Conservation (phyloP, 2,888 invertebrate genomes). For the Thelaira solivaga region DNA sequence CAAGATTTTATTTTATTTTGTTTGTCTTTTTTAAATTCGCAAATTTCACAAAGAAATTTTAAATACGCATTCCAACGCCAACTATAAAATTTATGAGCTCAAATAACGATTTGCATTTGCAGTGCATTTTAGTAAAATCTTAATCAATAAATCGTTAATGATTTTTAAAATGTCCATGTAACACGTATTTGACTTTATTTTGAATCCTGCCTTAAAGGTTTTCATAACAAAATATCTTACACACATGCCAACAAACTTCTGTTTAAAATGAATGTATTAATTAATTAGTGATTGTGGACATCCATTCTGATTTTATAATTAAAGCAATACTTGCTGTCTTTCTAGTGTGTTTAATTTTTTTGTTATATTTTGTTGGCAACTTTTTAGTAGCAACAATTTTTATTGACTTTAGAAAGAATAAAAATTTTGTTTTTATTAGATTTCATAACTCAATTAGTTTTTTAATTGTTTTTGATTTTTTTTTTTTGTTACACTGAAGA, state of each 20-base stretch:
- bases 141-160: slow-evolving; percentile 55
- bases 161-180: slow-evolving; percentile 34
- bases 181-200: slow-evolving; percentile 31
- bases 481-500: too few relatives aligned
- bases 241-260: neutral
- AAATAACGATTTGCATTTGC: neutral
- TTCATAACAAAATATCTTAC: neutral
- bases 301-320: neutral
- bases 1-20: too few relatives aligned
- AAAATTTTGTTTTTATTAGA: too few relatives aligned
- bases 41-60: too few relatives aligned
- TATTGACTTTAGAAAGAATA: too few relatives aligned
- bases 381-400: too few relatives aligned
- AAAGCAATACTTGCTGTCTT: too few relatives aligned
- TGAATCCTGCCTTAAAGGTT: neutral
- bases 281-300: neutral
- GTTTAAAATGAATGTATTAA: neutral
- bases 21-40: too few relatives aligned
- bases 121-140: slow-evolving; percentile 28
- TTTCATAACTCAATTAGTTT: too few relatives aligned
- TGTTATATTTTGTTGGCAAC: too few relatives aligned
- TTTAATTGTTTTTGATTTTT: too few relatives aligned
- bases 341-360: too few relatives aligned
- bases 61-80: neutral
- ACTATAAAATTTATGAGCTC: neutral